Conservation (phyloP, 2,113 vertebrate species). For the pig (Sus scrofa) region DNA sequence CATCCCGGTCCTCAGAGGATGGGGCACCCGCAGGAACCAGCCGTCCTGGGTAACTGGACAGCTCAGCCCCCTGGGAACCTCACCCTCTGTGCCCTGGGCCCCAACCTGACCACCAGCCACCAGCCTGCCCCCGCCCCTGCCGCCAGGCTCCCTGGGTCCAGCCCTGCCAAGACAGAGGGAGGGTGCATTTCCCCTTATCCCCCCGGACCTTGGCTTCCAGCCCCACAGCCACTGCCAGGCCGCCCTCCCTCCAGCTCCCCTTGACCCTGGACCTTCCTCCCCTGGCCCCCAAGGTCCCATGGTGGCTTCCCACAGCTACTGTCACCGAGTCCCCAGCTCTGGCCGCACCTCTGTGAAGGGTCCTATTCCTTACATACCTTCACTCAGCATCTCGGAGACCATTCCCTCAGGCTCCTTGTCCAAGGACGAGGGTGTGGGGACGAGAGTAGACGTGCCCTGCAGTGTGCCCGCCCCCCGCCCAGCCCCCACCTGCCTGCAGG, state of each 20-base stretch:
- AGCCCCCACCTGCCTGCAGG: not conserved
- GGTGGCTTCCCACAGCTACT: too few relatives aligned
- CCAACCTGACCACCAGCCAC: not conserved
- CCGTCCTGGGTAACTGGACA: accelerated
- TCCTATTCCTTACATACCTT: not conserved
- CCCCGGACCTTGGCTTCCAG: not conserved
- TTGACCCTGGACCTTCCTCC: not conserved
- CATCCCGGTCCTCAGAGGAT: accelerated
- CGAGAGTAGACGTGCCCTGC: accelerated
- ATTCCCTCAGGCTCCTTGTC: not conserved
- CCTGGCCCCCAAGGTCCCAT: not conserved
- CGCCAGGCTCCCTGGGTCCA: not conserved
- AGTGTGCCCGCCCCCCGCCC: accelerated
- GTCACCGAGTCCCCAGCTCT: not conserved
- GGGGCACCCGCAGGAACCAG: not conserved
- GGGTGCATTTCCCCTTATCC: not conserved
- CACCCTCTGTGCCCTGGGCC: not conserved
- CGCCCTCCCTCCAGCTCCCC: not conserved
- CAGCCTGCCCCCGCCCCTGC: too few relatives aligned
- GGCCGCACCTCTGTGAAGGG: too few relatives aligned
- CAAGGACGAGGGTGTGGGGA: not conserved
- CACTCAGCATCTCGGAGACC: not conserved
- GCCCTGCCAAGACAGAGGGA: not conserved
- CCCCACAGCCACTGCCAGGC: not conserved
- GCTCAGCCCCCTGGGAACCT: too few relatives aligned